Percentiles rank a stretch among this genome's conserved stretches.
phyloP scores from a whole-genome alignment of 2,113 vertebrate genomes.

The Pyxicephalus adspersus region DNA sequence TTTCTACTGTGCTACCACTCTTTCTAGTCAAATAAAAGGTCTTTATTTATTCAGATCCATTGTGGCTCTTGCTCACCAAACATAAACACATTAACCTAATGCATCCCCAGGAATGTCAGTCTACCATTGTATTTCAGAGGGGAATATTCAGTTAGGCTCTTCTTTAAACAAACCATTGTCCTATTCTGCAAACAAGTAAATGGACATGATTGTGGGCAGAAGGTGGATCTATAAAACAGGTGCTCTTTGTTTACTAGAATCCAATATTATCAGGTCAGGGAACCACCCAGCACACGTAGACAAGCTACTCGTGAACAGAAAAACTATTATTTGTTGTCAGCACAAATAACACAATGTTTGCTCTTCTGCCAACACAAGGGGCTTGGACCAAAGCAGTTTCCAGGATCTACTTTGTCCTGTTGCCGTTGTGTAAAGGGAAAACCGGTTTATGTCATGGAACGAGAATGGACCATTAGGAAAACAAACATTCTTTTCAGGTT shows the following conservation, averaged over 20 bases:
- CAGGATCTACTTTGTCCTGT: conserved; percentile 23
- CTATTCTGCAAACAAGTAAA: conserved; percentile 33
- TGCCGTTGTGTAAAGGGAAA: conserved; percentile 2
- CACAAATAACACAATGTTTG: background rate
- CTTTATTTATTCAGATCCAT: conserved; percentile 37
- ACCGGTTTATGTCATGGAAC: conserved; percentile 21
- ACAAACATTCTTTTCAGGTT: background rate
- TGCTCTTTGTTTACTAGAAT: conserved; percentile 7
- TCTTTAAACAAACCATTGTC: conserved; percentile 29
- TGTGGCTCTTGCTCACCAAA: conserved; percentile 6
- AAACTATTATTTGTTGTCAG: background rate
- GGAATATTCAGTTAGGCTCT: conserved; percentile 11
- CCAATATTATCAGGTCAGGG: background rate
- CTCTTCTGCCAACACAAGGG: conserved; percentile 14
- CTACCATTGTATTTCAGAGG: conserved; percentile 14
- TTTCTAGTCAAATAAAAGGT: background rate
- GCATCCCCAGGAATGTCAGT: conserved; percentile 6
- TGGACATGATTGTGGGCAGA: conserved; percentile 6
- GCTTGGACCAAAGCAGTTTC: background rate
- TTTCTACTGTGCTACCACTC: background rate
- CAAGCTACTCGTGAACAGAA: background rate
- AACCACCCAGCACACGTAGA: background rate
- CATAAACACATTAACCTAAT: conserved; percentile 31
- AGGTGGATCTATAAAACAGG: background rate
- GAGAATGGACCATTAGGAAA: background rate